Percentiles rank a stretch among this genome's conserved stretches.
These are phyloP conservation scores for Drosophila novamexicana DNA, from an alignment of 1,140 invertebrate species.

Conservation along the genomic window DNA sequence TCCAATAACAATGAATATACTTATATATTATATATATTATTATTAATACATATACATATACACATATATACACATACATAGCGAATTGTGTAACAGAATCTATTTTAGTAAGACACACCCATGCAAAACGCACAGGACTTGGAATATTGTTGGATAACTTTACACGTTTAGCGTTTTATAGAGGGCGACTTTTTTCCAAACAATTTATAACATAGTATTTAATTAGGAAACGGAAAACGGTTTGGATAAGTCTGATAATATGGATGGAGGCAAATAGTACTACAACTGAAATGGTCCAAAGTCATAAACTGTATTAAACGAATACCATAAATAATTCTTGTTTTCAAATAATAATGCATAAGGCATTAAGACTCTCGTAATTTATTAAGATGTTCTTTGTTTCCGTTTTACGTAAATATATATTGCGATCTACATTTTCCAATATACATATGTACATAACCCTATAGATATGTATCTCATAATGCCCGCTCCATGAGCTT, in stretches of 20 bases:
- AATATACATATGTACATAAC: not conserved
- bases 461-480: conserved; percentile 2
- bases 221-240: conserved; percentile 27
- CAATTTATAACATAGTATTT: conserved; percentile 49
- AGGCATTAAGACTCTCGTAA: not conserved
- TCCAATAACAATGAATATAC: conserved; percentile 39
- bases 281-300: conserved; percentile 75
- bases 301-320: conserved; percentile 59
- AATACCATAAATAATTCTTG: conserved; percentile 38
- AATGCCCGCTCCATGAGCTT: not conserved
- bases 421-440: not conserved
- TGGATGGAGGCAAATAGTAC: conserved; percentile 27
- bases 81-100: conserved; percentile 33
- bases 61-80: conserved; percentile 46
- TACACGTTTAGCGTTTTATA: conserved; percentile 75
- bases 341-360: conserved; percentile 37
- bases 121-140: conserved; percentile 71
- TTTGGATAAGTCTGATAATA: conserved; percentile 69
- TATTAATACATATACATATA: conserved; percentile 29
- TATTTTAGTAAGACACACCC: conserved; percentile 72
- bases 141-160: conserved; percentile 64
- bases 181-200: conserved; percentile 67
- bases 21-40: conserved; percentile 14
- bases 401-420: conserved; percentile 6
- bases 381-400: conserved; percentile 1